Evolutionary conservation across 1,140 invertebrate genomes (phyloP).

Genomic region (Euwallacea fornicatus): DNA sequence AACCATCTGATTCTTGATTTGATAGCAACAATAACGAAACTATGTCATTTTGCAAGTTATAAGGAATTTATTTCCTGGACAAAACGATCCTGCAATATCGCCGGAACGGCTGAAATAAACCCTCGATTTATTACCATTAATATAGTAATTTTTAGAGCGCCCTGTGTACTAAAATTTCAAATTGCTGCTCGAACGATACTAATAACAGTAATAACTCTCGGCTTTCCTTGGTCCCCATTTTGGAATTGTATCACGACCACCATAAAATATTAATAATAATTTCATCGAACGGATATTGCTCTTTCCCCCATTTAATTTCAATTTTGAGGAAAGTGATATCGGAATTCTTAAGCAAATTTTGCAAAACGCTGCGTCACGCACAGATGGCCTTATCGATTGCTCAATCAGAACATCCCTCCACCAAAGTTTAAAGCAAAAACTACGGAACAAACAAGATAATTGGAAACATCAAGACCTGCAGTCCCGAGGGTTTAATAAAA

Average conservation of each 20-base stretch:
- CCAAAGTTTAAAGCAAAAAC: conserved; percentile 2
- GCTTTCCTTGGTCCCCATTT: conserved; percentile 7
- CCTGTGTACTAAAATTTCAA: conserved; percentile 14
- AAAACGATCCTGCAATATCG: not conserved
- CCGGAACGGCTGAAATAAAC: conserved; percentile 13
- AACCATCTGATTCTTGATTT: no score
- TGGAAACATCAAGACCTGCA: not conserved
- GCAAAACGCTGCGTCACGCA: conserved; percentile 1
- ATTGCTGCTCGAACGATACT: conserved; percentile 17
- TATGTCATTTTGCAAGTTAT: not conserved
- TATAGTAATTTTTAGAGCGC: conserved; percentile 12
- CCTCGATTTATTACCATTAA: conserved; percentile 13
- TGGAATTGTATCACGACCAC: conserved; percentile 27
- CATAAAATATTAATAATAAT: conserved; percentile 34
- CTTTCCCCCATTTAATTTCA: conserved; percentile 26
- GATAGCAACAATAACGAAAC: no score
- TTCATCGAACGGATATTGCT: conserved; percentile 32
- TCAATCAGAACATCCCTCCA: not conserved
- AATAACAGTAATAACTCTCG: conserved; percentile 19
- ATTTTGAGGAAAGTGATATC: conserved; percentile 8
- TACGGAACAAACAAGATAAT: conserved; percentile 15
- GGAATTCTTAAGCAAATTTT: not conserved
- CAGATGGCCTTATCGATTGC: not conserved
- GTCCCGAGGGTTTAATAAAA: conserved; percentile 18
- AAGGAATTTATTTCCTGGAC: not conserved